These are phyloP conservation scores for Thalassaphorura encarpata DNA, from an alignment of 1,140 invertebrate species.

Conservation along the genomic window DNA sequence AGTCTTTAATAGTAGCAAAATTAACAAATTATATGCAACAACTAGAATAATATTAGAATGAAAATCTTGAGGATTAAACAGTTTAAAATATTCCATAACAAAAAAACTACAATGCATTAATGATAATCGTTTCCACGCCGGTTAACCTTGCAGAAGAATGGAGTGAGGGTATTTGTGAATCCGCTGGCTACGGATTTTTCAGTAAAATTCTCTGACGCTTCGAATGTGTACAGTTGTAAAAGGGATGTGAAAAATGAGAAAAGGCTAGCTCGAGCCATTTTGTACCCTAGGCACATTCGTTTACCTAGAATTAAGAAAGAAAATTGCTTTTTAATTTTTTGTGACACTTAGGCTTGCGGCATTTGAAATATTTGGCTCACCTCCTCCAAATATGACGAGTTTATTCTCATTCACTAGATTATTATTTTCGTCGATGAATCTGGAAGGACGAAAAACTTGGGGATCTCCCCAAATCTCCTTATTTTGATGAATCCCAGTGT, in stretches of 20 bases:
- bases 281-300: neutral
- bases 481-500: constrained; percentile 61
- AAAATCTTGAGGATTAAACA: too few species aligned
- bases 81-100: too few species aligned
- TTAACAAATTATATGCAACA: too few species aligned
- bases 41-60: too few species aligned
- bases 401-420: constrained; percentile 51
- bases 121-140: neutral
- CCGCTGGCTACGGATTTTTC: neutral
- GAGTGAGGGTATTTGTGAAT: neutral
- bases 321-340: neutral
- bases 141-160: constrained; percentile 4
- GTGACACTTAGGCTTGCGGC: neutral
- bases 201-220: constrained; percentile 1
- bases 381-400: constrained; percentile 65
- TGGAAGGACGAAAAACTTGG: constrained; percentile 59
- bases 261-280: neutral
- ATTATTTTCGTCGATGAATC: constrained; percentile 55
- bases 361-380: constrained; percentile 35
- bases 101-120: too few species aligned
- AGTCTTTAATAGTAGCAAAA: neutral
- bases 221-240: constrained; percentile 1
- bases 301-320: constrained; percentile 1
- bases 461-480: constrained; percentile 57
- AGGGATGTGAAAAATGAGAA: constrained; percentile 4